Base-by-base conservation (phyloP, 2,888 invertebrate species). In the Cerastoderma edule region DNA sequence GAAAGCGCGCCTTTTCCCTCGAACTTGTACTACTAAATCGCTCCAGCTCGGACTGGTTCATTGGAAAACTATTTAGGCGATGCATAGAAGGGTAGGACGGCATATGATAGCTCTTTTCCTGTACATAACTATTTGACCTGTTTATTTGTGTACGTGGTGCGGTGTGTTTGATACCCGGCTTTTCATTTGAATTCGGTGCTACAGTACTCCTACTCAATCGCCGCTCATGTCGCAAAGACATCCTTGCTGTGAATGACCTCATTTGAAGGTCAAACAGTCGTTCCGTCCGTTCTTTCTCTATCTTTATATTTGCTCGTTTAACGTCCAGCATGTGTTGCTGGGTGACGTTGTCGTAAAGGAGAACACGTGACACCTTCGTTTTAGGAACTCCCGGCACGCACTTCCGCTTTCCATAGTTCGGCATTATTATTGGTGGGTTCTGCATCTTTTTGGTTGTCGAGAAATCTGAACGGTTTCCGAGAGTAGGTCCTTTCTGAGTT, bases 311-410 rank as follows among this genome's bases (percentile, higher is more conserved):
- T 0, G 86, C 84, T 8, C 89, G 67, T 72, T 88, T 88, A 8
- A 87, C 86, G 64, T 89, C 86, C n/a, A 91, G 83, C 83, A 89
- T 87, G 67, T 89, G 88, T 70, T 89, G 89, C 70, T 89, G 89
- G 1, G 89, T 89, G 0, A 89, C 85, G 66, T 91, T 91, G 77
- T 91, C 90, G 68, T 90, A 89, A 1, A 90, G 83, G 22, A 91
- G 76, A 1, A 91, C 90, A 16, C 89, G 80, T 1, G 88, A 85
- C 10, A 91, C 64, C 35, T 85, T 89, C 0, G 90, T 85, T 67
- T 89, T 90, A n/a, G 88, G 88, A 33, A 85, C 71, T 1, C 84
- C 77, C n/a, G 80, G 67, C 8, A 74, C 72, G 33, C 67, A 76
- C 5, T 80, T 82, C 63, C 80, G 84, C 54, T 83, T 87, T 16